Base-by-base conservation (phyloP, 2,113 vertebrate species). In the Phaethon lepturus region DNA sequence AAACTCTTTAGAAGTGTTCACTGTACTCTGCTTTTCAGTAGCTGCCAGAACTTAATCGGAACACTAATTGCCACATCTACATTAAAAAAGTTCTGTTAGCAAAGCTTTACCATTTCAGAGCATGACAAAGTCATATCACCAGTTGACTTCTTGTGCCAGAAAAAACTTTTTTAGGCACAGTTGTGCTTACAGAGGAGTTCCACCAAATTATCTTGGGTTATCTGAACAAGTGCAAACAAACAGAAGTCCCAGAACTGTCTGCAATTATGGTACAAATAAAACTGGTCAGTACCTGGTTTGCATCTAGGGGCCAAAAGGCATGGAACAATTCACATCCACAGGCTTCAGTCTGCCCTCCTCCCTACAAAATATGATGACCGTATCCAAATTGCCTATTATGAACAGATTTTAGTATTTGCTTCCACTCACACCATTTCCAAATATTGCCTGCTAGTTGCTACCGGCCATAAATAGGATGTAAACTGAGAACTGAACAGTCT, bases 1-100 rank as follows among this genome's bases (percentile, higher is more conserved):
- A 79, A 82, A 91, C 33, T 58, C 62, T 76, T 85, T 18, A 82
- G 40, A 75, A 90, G 17, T 91, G 49, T 16, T 94, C 71, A 29
- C 45, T 94, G 52, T 69, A 85, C 17, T 63, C 16, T 66, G 24
- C 8, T 49, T 79, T 93, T 72, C 84, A 45, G 17, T 25, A 74
- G 40, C 47, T 91, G 73, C 86, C 56, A 94, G 64, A 72, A 78
- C 31, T 16, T 63, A 55, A 91, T 87, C 60, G 75, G 45, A 75
- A 87, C 52, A 67, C 44, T 45, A 82, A 68, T 60, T 85, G 25
- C 28, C 58, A 64, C 18, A 47, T 79, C 20, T 75, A 29, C 20
- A 85, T 63, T 68, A n/a, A 47, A 64, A 91, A 93, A 85, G 74
- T 75, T 92, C 73, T 78, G 17, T 59, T 52, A 62, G 9, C 55